Base-by-base conservation (phyloP, 2,888 invertebrate species). In the Pyrrhosoma nymphula region DNA sequence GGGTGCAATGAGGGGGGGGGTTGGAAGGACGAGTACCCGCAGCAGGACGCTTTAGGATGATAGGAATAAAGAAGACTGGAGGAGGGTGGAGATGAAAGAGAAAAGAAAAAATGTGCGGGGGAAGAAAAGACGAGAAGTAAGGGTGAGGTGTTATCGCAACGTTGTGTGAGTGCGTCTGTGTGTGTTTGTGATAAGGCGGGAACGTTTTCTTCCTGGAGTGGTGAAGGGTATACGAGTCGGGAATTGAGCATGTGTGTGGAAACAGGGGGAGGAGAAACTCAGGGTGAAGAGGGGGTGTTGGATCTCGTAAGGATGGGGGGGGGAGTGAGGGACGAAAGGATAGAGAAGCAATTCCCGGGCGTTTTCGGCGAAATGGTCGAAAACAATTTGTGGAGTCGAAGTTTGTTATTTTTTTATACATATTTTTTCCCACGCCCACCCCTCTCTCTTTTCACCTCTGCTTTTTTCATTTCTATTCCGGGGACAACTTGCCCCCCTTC, bases 341-440 rank as follows among this genome's bases (percentile, higher is more conserved):
- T 23, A 82, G 82, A 82, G 82, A 35, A 82, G 82, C 82, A 82
- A 82, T 82, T 82, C 82, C 82, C 30, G 82, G 82, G 20, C 63
- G 35, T 47, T 69, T 69, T 93, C 69, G 69, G 69, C 47, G 47
- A 47, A 93, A 93, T 75, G 93, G 93, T 75, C 93, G 93, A 69
- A 93, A 93, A 93, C 93, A 93, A 93, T 93, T 93, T 93, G 93
- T 18, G 93, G 69, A 93, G 35, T 93, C 93, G 93, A 75, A 47
- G 75, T 69, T 39, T 63, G 18, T 93, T 69, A 26, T 63, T 60
- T 60, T 60, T 60, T 60, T 60, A 47, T 47, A 47, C 20, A 60
- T 60, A 26, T 55, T 47, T n/a, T 88, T 89, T 55, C 26, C 39
- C 89, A n/a, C 89, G 8, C 47, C 47, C 47, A 2, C 47, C 2